Conservation (phyloP, 2,888 invertebrate species). For the Hirtodrosophila confusa region DNA sequence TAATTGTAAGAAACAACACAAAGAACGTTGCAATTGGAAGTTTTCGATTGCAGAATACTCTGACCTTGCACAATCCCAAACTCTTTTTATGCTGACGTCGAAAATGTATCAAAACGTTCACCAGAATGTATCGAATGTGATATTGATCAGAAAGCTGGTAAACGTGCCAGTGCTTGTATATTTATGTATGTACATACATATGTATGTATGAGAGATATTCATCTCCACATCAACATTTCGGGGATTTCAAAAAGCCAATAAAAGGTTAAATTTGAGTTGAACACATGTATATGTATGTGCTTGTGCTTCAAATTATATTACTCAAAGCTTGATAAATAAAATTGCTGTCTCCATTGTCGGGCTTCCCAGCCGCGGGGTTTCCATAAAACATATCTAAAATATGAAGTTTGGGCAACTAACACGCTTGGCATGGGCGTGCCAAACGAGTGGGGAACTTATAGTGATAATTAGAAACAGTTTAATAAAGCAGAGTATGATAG, state of each 20-base stretch:
- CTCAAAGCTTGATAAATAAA: not conserved
- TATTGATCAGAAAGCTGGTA: no score
- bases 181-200: not conserved
- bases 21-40: no score
- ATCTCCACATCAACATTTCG: slow-evolving; percentile 22
- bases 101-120: no score
- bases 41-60: no score
- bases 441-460: slow-evolving; percentile 36
- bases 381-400: slow-evolving; percentile 8
- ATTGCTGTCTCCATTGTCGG: slow-evolving; percentile 8
- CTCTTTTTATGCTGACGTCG: no score
- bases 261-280: slow-evolving; percentile 11
- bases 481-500: slow-evolving; percentile 2
- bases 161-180: no score
- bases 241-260: slow-evolving; percentile 35
- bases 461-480: slow-evolving; percentile 16
- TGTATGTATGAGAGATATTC: not conserved
- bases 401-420: slow-evolving; percentile 6
- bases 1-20: no score
- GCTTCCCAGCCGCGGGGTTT: slow-evolving; percentile 25
- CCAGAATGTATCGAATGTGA: no score
- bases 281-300: not conserved
- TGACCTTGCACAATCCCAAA: no score
- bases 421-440: slow-evolving; percentile 5
- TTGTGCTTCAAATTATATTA: slow-evolving; percentile 11